Conservation (phyloP, 2,797 vertebrate genomes). For the Parambassis ranga region DNA sequence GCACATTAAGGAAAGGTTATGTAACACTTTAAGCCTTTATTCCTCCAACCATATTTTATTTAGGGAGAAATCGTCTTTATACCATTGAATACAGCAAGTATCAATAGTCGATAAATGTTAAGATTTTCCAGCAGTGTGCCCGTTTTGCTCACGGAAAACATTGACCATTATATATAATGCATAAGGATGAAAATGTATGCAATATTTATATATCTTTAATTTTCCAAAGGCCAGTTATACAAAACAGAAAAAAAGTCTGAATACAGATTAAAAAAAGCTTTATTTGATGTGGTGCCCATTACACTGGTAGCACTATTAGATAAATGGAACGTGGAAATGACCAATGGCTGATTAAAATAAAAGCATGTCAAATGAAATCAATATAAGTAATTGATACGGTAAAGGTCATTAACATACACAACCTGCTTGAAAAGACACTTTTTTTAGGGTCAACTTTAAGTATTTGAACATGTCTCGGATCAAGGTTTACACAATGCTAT, state of each 20-base stretch:
- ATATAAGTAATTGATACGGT: conserved; percentile 44
- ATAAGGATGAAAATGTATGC: too few relatives aligned
- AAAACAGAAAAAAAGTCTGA: conserved; percentile 8
- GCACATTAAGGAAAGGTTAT: too few relatives aligned
- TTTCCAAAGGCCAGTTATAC: too few relatives aligned
- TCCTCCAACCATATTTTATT: too few relatives aligned
- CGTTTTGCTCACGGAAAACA: too few relatives aligned
- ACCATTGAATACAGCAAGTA: too few relatives aligned
- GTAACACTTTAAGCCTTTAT: too few relatives aligned
- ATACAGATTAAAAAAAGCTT: conserved; percentile 65
- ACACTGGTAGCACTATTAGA: conserved; percentile 87
- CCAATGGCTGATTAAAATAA: conserved; percentile 75
- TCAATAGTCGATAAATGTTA: too few relatives aligned
- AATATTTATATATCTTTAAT: too few relatives aligned
- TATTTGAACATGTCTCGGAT: conserved; percentile 40
- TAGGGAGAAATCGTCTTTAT: too few relatives aligned
- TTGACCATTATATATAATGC: too few relatives aligned
- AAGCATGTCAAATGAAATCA: conserved; percentile 69
- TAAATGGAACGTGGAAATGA: conserved; percentile 81
- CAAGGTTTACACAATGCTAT: conserved; percentile 53
- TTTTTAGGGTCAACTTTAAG: conserved; percentile 37
- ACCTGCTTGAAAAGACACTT: conserved; percentile 43
- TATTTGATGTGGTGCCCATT: conserved; percentile 88
- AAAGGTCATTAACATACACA: conserved; percentile 52
- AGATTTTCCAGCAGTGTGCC: too few relatives aligned